A percentile compares a stretch with the other conserved stretches of the same genome.
Conservation (phyloP, 2,888 invertebrate genomes). For the Mantis religiosa region DNA sequence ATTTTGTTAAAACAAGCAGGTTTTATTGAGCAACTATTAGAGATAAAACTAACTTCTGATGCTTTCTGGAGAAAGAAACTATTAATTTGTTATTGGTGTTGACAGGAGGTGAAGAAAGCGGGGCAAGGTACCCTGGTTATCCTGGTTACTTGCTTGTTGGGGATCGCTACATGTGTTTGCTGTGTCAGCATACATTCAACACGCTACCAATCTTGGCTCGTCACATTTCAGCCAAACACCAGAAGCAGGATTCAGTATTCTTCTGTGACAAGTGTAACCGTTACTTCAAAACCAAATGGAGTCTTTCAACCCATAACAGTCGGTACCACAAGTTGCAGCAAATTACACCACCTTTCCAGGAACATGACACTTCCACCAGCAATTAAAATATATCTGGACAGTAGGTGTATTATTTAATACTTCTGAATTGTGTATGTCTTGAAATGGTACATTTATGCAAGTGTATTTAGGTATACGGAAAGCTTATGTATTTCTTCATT, state of each 20-base stretch:
- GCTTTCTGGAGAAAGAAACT: background rate
- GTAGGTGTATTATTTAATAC: too few species aligned
- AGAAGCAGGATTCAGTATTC: constrained; percentile 36
- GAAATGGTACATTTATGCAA: background rate
- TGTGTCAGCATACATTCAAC: constrained; percentile 27
- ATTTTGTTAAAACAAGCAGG: background rate
- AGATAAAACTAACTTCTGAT: background rate
- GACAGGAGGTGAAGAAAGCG: constrained; percentile 6
- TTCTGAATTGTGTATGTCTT: background rate
- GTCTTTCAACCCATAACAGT: constrained; percentile 40
- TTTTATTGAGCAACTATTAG: background rate
- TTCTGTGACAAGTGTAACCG: constrained; percentile 39
- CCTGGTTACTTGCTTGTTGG: constrained; percentile 16
- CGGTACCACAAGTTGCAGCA: constrained; percentile 36
- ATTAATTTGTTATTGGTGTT: background rate
- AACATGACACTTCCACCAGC: background rate
- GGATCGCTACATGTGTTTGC: constrained; percentile 23
- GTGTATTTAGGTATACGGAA: background rate
- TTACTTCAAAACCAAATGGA: constrained; percentile 42
- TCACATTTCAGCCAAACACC: constrained; percentile 40
- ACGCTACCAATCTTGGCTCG: constrained; percentile 35
- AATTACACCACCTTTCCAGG: background rate
- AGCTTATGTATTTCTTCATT: background rate
- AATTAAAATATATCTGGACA: background rate
- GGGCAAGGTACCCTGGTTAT: constrained; percentile 11